Evolutionary conservation across 2,888 invertebrate genomes (phyloP).

Genomic region (Rhamnusium bicolor): DNA sequence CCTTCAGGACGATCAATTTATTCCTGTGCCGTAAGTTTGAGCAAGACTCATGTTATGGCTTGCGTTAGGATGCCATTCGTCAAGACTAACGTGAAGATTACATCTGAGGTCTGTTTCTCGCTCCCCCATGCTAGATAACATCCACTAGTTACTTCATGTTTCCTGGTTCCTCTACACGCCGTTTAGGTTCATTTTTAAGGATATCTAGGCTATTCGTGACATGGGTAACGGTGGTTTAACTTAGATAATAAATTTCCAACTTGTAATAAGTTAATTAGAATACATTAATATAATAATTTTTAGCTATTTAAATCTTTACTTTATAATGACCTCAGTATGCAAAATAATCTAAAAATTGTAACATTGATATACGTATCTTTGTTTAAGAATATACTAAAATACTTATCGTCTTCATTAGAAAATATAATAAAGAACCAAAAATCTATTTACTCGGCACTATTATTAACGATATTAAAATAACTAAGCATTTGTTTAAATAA

Average conservation of each 20-base stretch:
- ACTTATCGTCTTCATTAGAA: too few relatives aligned
- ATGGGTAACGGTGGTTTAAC: not conserved
- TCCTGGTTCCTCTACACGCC: not conserved
- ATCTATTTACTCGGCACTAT: too few relatives aligned
- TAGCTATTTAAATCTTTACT: too few relatives aligned
- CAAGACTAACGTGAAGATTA: constrained; percentile 41
- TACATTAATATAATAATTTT: too few relatives aligned
- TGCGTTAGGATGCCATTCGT: constrained; percentile 38
- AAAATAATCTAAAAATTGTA: too few relatives aligned
- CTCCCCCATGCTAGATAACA: constrained; percentile 23
- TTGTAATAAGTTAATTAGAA: not conserved
- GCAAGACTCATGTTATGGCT: constrained; percentile 17
- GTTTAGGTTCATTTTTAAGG: constrained; percentile 3
- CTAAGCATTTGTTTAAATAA: too few relatives aligned
- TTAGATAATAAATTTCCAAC: not conserved
- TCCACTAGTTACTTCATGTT: constrained; percentile 29
- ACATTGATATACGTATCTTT: too few relatives aligned
- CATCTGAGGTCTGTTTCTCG: constrained; percentile 39
- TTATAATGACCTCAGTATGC: too few relatives aligned
- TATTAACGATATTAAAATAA: too few relatives aligned
- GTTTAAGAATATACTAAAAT: too few relatives aligned
- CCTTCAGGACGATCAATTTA: constrained; percentile 22
- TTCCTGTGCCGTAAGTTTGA: constrained; percentile 22
- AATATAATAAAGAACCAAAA: too few relatives aligned
- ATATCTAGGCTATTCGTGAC: not conserved